Conservation (phyloP, 2,797 vertebrate genomes). For the Oreortyx pictus region DNA sequence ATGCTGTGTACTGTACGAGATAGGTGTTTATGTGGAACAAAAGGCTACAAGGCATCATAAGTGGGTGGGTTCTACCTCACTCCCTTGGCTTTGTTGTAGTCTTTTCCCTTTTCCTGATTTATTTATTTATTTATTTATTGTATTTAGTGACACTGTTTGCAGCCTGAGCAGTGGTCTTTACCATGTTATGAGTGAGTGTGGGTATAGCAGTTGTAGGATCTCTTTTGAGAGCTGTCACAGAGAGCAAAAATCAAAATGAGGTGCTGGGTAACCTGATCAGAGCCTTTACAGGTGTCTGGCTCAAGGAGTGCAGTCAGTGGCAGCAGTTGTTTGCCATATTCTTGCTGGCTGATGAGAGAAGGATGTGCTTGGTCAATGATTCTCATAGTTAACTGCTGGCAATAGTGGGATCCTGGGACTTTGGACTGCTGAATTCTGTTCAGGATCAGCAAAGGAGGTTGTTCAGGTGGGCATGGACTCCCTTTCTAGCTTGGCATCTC, state of each 20-base stretch:
- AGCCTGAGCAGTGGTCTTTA: background rate
- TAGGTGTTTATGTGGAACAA: rapidly evolving
- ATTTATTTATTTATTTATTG: background rate
- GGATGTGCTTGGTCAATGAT: background rate
- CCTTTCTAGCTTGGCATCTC: background rate
- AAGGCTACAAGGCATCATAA: rapidly evolving
- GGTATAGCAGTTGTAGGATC: background rate
- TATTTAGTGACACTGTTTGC: background rate
- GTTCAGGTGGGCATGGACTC: background rate
- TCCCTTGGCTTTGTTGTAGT: background rate
- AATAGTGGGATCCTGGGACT: background rate
- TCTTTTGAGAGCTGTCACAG: background rate
- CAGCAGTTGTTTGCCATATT: background rate
- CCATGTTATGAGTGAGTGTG: background rate
- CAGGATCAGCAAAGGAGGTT: background rate
- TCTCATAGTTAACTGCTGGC: background rate
- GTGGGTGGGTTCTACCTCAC: background rate
- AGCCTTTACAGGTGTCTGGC: background rate
- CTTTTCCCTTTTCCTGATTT: background rate
- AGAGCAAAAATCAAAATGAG: background rate
- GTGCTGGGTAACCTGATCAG: rapidly evolving
- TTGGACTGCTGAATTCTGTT: background rate
- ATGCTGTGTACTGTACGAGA: background rate
- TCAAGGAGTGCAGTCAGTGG: background rate
- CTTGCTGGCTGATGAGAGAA: background rate